phyloP scores from a whole-genome alignment of 2,888 invertebrate genomes.

The Pachliopta kotzebuea region DNA sequence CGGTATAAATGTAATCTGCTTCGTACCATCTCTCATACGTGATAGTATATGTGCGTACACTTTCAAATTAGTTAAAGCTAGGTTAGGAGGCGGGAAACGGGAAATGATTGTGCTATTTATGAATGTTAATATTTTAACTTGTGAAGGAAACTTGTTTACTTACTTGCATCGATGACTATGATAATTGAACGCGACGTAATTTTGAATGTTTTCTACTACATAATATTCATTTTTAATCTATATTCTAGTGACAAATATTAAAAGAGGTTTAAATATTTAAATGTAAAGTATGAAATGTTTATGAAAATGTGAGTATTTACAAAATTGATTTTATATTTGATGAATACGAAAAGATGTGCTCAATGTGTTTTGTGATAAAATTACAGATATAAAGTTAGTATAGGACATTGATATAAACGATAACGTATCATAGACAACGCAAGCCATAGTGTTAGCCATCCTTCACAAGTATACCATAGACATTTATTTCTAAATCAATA shows the following conservation, averaged over 20 bases:
- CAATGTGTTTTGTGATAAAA: conserved; percentile 8
- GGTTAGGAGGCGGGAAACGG: conserved; percentile 61
- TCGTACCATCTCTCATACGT: conserved; percentile 33
- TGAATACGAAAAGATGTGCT: conserved; percentile 8
- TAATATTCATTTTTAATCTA: no score
- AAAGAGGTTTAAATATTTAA: background rate
- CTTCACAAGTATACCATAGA: conserved; percentile 55
- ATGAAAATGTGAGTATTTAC: conserved; percentile 9
- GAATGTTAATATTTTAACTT: conserved; percentile 39
- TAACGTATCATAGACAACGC: conserved; percentile 33
- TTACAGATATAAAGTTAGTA: conserved; percentile 40
- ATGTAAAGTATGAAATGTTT: background rate
- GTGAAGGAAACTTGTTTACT: conserved; percentile 60
- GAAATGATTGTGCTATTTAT: conserved; percentile 70
- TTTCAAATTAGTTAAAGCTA: conserved; percentile 44
- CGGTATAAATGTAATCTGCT: conserved; percentile 34
- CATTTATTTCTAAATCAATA: conserved; percentile 28
- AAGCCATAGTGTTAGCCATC: conserved; percentile 50
- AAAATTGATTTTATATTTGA: background rate
- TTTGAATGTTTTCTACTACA: no score
- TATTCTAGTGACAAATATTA: background rate
- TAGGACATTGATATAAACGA: conserved; percentile 36
- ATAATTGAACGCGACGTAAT: background rate
- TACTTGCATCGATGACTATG: background rate
- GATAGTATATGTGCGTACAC: conserved; percentile 40